These are phyloP conservation scores for Ommatoiulus sabulosus DNA, from an alignment of 2,888 invertebrate species.

Conservation along the genomic window DNA sequence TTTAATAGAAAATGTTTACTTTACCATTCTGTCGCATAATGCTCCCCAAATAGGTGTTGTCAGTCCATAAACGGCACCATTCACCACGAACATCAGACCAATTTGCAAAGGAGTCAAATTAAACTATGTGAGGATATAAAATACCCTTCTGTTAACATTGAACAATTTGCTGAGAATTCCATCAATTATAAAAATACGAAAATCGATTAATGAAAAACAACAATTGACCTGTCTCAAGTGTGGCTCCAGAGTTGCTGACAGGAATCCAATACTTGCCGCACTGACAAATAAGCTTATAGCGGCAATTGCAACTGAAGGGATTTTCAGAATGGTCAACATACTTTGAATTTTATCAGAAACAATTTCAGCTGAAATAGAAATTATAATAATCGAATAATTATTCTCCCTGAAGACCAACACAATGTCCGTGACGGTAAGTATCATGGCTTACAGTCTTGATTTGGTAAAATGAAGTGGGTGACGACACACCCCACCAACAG, in stretches of 20 bases:
- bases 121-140: conserved; percentile 45
- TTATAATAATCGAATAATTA: neutral
- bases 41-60: conserved; percentile 85
- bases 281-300: conserved; percentile 80
- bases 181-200: neutral
- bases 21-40: conserved; percentile 78
- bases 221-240: conserved; percentile 78
- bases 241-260: conserved; percentile 89
- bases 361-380: conserved; percentile 4
- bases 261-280: conserved; percentile 85
- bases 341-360: conserved; percentile 53
- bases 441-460: conserved; percentile 41
- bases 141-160: neutral
- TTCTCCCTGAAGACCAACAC: neutral
- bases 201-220: neutral
- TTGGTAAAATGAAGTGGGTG: conserved; percentile 74
- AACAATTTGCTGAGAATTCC: neutral
- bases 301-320: conserved; percentile 81
- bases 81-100: conserved; percentile 86
- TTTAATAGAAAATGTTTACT: neutral
- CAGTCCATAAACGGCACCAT: conserved; percentile 82
- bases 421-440: neutral
- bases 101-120: conserved; percentile 74
- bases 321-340: conserved; percentile 74
- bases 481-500: conserved; percentile 81